Evolutionary conservation across 2,888 invertebrate species (phyloP).

Genomic region (Teleiodes luculella): DNA sequence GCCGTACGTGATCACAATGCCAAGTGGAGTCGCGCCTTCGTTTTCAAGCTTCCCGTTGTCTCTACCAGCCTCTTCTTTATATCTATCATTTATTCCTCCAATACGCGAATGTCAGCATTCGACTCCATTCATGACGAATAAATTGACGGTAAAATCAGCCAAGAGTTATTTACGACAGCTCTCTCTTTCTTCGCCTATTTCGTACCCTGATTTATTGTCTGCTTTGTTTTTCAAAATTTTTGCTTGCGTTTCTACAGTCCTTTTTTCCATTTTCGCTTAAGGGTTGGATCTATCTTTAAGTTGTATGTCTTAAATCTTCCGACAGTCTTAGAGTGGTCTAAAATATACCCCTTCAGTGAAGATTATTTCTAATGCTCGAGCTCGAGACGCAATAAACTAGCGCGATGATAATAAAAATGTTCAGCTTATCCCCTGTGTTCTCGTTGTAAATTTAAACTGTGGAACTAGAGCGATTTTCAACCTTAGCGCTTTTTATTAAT

Average conservation of each 20-base stretch:
- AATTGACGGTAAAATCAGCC: slow-evolving; percentile 67
- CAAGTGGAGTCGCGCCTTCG: slow-evolving; percentile 26
- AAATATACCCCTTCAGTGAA: slow-evolving; percentile 52
- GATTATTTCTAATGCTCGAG: slow-evolving; percentile 69
- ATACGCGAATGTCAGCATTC: slow-evolving; percentile 72
- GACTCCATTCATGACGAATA: slow-evolving; percentile 69
- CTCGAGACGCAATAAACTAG: slow-evolving; percentile 70
- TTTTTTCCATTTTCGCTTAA: slow-evolving; percentile 17
- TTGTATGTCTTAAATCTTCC: slow-evolving; percentile 9
- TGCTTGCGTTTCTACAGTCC: slow-evolving; percentile 35
- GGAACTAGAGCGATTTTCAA: slow-evolving; percentile 53
- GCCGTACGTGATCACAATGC: slow-evolving; percentile 72
- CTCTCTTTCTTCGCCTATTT: slow-evolving; percentile 55
- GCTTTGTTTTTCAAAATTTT: slow-evolving; percentile 57
- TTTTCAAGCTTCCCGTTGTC: slow-evolving; percentile 42
- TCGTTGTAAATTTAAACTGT: slow-evolving; percentile 60
- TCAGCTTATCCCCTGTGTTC: slow-evolving; percentile 64
- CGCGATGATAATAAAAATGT: slow-evolving; percentile 72
- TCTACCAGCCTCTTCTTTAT: slow-evolving; percentile 54
- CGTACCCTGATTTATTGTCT: slow-evolving; percentile 60
- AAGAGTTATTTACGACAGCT: slow-evolving; percentile 67
- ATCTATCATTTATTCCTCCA: slow-evolving; percentile 72
- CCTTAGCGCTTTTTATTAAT: slow-evolving; percentile 68
- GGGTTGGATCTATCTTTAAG: slow-evolving; percentile 28
- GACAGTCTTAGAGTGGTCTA: slow-evolving; percentile 34